These are phyloP conservation scores for Steatornis caripensis DNA, from an alignment of 2,113 vertebrate species.

Conservation along the genomic window DNA sequence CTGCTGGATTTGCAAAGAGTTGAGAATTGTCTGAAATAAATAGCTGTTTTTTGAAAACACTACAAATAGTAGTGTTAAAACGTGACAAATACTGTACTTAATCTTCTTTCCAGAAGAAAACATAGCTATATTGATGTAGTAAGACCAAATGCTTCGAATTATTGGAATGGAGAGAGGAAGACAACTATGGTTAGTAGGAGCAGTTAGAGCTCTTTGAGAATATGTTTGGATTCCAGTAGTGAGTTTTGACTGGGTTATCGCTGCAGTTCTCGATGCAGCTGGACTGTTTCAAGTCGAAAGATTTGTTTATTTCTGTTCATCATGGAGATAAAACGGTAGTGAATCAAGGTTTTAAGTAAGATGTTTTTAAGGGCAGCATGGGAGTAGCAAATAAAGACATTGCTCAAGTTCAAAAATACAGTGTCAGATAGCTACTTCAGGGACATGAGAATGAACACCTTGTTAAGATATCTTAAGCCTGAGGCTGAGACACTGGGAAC, in stretches of 20 bases:
- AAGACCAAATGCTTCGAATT: constrained; percentile 54
- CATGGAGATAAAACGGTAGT: background rate
- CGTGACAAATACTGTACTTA: constrained; percentile 50
- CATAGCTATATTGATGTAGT: constrained; percentile 60
- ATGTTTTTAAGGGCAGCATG: background rate
- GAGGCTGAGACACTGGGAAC: background rate
- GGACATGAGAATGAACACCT: background rate
- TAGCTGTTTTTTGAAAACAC: background rate
- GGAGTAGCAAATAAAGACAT: background rate
- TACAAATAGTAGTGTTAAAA: background rate
- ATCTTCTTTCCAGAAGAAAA: constrained; percentile 61
- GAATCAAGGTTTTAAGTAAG: background rate
- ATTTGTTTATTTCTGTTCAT: background rate
- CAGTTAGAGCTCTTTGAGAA: constrained; percentile 40
- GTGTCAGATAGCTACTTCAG: background rate
- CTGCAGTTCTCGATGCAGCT: background rate
- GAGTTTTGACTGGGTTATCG: background rate
- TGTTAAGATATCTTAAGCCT: background rate
- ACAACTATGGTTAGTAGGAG: constrained; percentile 59
- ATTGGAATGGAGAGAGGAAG: constrained; percentile 50
- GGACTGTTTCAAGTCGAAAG: background rate
- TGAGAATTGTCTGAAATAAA: constrained; percentile 14
- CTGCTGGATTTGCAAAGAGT: background rate
- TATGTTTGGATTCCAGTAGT: background rate
- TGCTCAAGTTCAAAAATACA: background rate